phyloP scores from a whole-genome alignment of 2,113 vertebrate species.

The Laticauda colubrina region DNA sequence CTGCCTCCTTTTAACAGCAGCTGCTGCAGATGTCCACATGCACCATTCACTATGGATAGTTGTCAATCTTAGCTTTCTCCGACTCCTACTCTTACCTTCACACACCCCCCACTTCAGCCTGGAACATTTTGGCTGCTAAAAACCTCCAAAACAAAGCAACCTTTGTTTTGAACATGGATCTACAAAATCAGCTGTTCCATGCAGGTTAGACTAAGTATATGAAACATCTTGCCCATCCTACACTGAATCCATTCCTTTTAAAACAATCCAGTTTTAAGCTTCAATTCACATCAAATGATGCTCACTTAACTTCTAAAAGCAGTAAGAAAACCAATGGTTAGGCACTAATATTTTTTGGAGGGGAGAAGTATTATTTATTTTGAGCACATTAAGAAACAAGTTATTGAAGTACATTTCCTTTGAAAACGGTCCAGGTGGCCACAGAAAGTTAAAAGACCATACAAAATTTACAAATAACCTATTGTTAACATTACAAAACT shows the following conservation, averaged over 20 bases:
- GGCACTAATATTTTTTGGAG: conserved; percentile 60
- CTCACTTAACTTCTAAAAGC: conserved; percentile 26
- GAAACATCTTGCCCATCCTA: neutral
- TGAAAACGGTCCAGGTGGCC: conserved; percentile 73
- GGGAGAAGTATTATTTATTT: conserved; percentile 74
- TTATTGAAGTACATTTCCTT: conserved; percentile 71
- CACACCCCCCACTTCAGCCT: neutral
- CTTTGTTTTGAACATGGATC: neutral
- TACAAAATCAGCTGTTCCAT: neutral
- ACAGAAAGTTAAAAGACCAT: conserved; percentile 69
- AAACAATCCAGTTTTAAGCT: neutral
- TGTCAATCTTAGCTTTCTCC: neutral
- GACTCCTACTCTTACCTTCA: neutral
- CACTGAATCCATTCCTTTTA: neutral
- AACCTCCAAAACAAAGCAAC: neutral
- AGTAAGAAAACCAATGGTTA: conserved; percentile 63
- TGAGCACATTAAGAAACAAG: conserved; percentile 74
- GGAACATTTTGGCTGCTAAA: neutral
- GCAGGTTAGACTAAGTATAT: neutral
- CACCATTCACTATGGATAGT: neutral
- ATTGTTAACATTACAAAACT: conserved; percentile 60
- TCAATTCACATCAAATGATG: neutral
- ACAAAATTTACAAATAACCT: conserved; percentile 72
- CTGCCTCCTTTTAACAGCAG: neutral
- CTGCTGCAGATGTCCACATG: neutral